Conservation (phyloP, 1,140 invertebrate species). For the Dryas iulia region DNA sequence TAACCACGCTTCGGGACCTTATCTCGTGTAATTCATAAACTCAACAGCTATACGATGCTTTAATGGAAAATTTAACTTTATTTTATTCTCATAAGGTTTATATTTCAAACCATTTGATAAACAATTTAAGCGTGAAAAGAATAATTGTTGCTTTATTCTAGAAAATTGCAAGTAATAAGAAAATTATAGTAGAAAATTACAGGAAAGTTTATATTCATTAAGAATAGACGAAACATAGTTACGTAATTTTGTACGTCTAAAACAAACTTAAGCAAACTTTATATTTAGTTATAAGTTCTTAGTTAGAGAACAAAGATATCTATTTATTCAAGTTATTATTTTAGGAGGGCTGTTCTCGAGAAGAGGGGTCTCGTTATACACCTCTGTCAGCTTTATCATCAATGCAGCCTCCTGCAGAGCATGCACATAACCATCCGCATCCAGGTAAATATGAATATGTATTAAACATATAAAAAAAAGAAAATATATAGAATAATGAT, state of each 20-base stretch:
- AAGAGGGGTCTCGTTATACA: constrained; percentile 83
- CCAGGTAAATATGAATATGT: constrained; percentile 56
- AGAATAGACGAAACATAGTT: no score
- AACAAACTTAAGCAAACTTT: neutral
- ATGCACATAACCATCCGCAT: constrained; percentile 76
- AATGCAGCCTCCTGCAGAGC: constrained; percentile 90
- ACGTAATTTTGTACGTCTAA: neutral
- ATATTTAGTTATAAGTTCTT: neutral
- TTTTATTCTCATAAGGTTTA: constrained; percentile 19
- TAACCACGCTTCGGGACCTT: constrained; percentile 68
- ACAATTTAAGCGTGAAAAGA: neutral
- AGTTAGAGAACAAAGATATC: neutral
- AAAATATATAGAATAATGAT: no score
- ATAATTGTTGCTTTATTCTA: neutral
- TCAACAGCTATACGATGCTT: constrained; percentile 37
- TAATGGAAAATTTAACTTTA: constrained; percentile 52
- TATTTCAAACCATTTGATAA: neutral
- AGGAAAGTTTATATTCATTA: neutral
- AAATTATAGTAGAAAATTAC: neutral
- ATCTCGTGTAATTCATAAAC: constrained; percentile 62
- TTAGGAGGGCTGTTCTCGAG: constrained; percentile 69
- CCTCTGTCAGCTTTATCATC: constrained; percentile 91
- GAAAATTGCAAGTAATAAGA: neutral
- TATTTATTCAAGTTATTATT: constrained; percentile 15
- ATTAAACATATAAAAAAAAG: no score